A percentile compares a stretch with the other conserved stretches of the same genome.
phyloP scores from a whole-genome alignment of 2,797 vertebrate species.

The Acanthis flammea region DNA sequence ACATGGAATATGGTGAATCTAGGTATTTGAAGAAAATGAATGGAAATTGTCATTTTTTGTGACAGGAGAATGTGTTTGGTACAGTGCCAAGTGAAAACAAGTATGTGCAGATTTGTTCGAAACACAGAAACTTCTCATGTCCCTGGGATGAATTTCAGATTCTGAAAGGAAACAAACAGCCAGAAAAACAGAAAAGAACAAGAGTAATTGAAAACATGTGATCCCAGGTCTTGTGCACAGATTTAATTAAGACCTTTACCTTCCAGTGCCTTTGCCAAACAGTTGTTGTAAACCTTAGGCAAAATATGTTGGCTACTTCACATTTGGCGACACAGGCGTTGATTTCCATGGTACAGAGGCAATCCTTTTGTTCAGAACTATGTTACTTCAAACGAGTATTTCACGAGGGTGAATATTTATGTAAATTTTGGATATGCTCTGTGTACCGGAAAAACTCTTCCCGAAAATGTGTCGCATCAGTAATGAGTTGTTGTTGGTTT shows the following conservation, averaged over 20 bases:
- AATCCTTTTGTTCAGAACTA: slow-evolving; percentile 67
- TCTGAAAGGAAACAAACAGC: not conserved
- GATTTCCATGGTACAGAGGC: slow-evolving; percentile 58
- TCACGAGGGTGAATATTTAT: slow-evolving; percentile 59
- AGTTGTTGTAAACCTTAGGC: slow-evolving; percentile 6
- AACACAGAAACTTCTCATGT: not conserved
- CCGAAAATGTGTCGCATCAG: slow-evolving; percentile 7
- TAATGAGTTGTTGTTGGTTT: slow-evolving; percentile 32
- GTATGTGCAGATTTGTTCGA: not conserved
- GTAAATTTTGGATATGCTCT: slow-evolving; percentile 57
- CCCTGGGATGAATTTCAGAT: slow-evolving; percentile 5
- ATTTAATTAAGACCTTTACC: slow-evolving; percentile 63
- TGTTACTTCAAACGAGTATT: slow-evolving; percentile 46
- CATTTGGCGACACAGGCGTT: not conserved
- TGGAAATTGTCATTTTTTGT: not conserved
- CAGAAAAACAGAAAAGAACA: not conserved
- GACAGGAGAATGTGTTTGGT: not conserved
- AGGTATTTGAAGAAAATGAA: not conserved
- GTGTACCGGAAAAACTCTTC: slow-evolving; percentile 64
- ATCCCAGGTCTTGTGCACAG: not conserved
- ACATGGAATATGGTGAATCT: not conserved
- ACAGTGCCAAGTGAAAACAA: not conserved
- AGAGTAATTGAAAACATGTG: not conserved
- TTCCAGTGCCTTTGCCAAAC: slow-evolving; percentile 45
- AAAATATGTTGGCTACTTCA: slow-evolving; percentile 25